Base-by-base conservation (phyloP, 1,140 invertebrate species). In the Centruroides sculpturatus region DNA sequence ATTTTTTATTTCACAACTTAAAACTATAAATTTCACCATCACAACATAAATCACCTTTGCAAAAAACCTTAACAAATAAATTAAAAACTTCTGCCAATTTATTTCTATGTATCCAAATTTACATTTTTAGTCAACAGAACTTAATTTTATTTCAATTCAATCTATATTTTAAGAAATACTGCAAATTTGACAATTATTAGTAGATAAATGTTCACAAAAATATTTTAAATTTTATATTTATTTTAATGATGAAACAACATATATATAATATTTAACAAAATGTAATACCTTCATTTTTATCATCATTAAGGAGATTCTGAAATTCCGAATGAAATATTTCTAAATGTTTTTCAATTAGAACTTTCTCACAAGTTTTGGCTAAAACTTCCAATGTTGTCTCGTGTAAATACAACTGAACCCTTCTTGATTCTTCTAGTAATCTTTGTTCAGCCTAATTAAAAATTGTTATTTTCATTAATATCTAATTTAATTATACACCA, bases 311-410 rank as follows among this genome's bases (percentile, higher is more conserved):
- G 4, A 98, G 80, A 79, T 92, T 89, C 76, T 98, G 85, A 76
- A 99, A 99, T 76, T 99, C 94, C n/a, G 84, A 77, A 71, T 98
- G 92, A 76, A 99, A 93, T 69, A 92, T 88, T 71, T 98, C 93
- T 64, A 99, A 76, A 73, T 98, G 95, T 72, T 95, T 93, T 74
- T 95, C 86, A 68, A 99, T 98, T 4, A 99, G 79, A n/a, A 98
- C 94, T 64, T 86, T 82, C 75, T 99, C 94, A 73, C 92, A 97
- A 3, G 91, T 92, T 71, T 87, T 87, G 11, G 88, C 87, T 35
- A 97, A 74, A 52, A 82, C 77, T 12, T 55, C 50, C 35, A 61
- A 47, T 0, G 96, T 99, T 7, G 89, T 94, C 73, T 92, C 86
- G 75, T 99, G 92, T 8, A 99, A 75, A 75, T 99, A 99, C 34